Evolutionary conservation across 2,797 vertebrate genomes (phyloP).

Genomic region (Gila robusta): DNA sequence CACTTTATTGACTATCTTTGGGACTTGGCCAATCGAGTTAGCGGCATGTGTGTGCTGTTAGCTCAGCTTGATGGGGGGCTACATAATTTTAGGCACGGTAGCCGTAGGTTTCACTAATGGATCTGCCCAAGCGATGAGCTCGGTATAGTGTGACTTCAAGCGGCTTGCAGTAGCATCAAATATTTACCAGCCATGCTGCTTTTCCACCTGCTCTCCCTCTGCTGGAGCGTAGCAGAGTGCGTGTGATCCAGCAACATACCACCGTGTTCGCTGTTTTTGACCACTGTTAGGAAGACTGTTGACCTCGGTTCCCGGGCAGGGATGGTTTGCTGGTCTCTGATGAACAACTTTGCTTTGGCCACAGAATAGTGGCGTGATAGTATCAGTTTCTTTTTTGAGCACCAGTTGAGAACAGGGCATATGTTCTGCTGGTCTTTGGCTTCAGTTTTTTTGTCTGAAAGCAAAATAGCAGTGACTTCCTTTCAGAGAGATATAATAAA

Average conservation of each 20-base stretch:
- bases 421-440: neutral
- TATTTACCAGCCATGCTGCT: conserved; percentile 68
- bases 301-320: conserved; percentile 13
- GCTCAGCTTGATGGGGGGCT: conserved; percentile 19
- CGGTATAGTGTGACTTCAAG: conserved; percentile 70
- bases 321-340: neutral
- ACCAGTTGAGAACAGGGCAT: neutral
- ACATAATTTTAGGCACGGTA: neutral
- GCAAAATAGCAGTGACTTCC: neutral
- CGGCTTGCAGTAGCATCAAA: conserved; percentile 69
- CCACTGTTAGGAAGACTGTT: conserved; percentile 36
- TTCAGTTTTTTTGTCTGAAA: conserved; percentile 12
- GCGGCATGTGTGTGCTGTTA: conserved; percentile 1
- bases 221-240: conserved; percentile 25
- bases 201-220: conserved; percentile 70
- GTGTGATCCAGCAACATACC: conserved; percentile 43
- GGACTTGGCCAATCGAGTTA: conserved; percentile 65
- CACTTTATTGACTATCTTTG: conserved; percentile 60
- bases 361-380: neutral
- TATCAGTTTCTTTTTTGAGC: neutral
- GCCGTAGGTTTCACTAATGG: conserved; percentile 4
- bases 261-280: conserved; percentile 42
- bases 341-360: conserved; percentile 3
- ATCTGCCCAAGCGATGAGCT: conserved; percentile 44
- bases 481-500: neutral